Conservation (phyloP, 2,888 invertebrate genomes). For the Rhingia rostrata region DNA sequence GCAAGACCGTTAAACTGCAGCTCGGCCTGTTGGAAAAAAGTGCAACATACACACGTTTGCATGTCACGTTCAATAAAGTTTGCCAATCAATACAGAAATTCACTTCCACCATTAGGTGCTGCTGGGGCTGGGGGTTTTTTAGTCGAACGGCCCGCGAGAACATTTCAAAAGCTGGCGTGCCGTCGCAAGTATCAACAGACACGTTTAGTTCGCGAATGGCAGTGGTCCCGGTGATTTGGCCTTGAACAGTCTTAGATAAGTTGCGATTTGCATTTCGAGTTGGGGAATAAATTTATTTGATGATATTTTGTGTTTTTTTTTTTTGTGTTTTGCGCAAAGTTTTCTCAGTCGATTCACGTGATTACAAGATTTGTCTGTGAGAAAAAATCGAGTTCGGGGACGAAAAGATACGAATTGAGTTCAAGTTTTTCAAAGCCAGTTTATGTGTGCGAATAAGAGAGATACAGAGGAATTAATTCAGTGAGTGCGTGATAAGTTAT, state of each 20-base stretch:
- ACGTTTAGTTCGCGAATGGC: constrained; percentile 25
- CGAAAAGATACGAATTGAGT: constrained; percentile 33
- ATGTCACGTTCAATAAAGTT: constrained; percentile 55
- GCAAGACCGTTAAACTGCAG: constrained; percentile 41
- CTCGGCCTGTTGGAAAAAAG: constrained; percentile 42
- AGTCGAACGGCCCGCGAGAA: constrained; percentile 55
- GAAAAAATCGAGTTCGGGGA: neutral
- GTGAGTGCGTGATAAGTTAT: neutral
- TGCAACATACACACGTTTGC: constrained; percentile 53
- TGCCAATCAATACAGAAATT: constrained; percentile 62
- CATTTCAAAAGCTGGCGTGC: constrained; percentile 31
- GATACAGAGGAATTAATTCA: neutral
- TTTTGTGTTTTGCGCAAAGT: too few relatives aligned
- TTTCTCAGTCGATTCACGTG: neutral
- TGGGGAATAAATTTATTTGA: neutral
- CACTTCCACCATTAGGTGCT: constrained; percentile 35
- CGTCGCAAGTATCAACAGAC: constrained; percentile 29
- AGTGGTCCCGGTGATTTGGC: constrained; percentile 55
- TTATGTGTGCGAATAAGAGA: neutral
- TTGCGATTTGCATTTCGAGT: constrained; percentile 15
- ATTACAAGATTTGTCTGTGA: neutral
- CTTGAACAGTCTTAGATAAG: constrained; percentile 49
- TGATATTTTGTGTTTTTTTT: too few relatives aligned
- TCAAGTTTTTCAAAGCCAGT: neutral
- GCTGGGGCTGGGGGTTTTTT: constrained; percentile 47